These are phyloP conservation scores for Pantherophis vulpinus DNA, from an alignment of 2,797 vertebrate species.

Conservation along the genomic window DNA sequence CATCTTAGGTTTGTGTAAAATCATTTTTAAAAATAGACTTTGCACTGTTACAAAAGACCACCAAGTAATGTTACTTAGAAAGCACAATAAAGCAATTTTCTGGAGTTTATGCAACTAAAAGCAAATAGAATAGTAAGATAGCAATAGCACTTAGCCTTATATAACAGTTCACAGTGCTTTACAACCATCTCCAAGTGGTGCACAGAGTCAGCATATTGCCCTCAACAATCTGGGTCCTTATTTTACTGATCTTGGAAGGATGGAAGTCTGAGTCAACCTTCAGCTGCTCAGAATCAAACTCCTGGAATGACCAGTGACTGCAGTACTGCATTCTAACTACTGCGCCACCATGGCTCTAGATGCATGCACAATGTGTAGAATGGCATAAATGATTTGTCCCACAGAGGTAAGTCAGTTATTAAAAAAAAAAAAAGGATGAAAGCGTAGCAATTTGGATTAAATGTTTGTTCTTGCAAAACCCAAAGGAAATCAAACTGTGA, in stretches of 20 bases:
- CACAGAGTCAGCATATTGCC: neutral
- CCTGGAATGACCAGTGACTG: too few species aligned
- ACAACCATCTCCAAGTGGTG: neutral
- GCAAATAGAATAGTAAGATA: neutral
- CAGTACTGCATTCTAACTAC: too few species aligned
- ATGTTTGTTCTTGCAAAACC: neutral
- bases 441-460: neutral
- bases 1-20: neutral
- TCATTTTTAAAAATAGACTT: neutral
- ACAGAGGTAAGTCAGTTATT: neutral
- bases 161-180: too few species aligned
- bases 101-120: neutral
- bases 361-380: neutral
- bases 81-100: neutral
- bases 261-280: neutral
- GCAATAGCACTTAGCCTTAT: too few species aligned
- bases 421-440: neutral
- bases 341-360: too few species aligned
- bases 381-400: neutral
- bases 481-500: neutral
- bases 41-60: neutral
- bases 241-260: neutral
- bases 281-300: neutral
- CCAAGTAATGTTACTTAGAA: neutral
- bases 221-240: neutral